Evolutionary conservation across 2,113 vertebrate species (phyloP), one percentile per base, ranked within the genome.

Genomic region (Martes martes): DNA sequence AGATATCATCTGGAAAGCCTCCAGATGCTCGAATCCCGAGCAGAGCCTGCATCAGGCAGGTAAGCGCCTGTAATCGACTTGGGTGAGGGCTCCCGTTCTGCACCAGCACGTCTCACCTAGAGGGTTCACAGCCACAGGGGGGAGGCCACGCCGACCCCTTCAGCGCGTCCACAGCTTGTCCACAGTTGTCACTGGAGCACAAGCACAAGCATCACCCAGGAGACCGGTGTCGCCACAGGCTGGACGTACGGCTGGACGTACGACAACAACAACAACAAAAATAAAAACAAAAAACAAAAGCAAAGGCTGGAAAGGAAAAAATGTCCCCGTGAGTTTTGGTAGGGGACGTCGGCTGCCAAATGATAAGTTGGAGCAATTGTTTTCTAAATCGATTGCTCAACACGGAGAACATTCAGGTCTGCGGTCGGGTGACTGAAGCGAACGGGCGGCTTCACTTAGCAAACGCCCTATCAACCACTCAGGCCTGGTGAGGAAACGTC

Each of bases 161-260:
- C 18, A 9, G 3, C 18, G 4, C 61, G 21, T 26, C 1, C 0
- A 15, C 18, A 0, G 4, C 13, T 55, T 2, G 57, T 6, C 14
- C n/a, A 26, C 11, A 23, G 7, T 36, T 21, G 18, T 57, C 36
- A 1, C 26, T 3, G 36, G 63, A 55, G 31, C 18, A 39, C 24
- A 5, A 50, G 52, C 59, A 3, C 13, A 2, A 6, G 81, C 26
- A 8, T 19, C 73, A 11, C 11, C 57, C 7, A 2, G 4, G 31
- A 57, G 23, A 7, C 16, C 9, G 7, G 6, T 26, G 2, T 13
- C 28, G 26, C 21, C 52, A 47, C 11, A 31, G 9, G 24, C 9
- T 36, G 24, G 47, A 59, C n/a, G 11, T 63, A 2, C 1, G n/a
- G 24, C 11, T 18, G 4, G 36, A 36, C 36, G 36, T 36, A n/a